These are phyloP conservation scores for Antheraea mylitta DNA, from an alignment of 1,140 invertebrate genomes.

Conservation along the genomic window DNA sequence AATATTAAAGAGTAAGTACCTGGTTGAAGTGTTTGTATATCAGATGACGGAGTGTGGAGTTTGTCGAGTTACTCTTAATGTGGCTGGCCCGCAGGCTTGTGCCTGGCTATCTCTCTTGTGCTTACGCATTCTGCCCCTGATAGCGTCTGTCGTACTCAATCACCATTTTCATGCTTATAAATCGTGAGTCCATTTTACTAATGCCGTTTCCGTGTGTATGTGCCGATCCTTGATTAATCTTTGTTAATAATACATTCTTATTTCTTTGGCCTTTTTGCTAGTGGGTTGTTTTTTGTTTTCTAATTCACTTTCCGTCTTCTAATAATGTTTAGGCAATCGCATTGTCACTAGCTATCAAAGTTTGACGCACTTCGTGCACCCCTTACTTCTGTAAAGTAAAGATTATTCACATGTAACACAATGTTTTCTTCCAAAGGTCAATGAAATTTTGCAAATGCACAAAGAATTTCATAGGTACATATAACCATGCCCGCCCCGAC, in stretches of 20 bases:
- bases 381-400: conserved; percentile 68
- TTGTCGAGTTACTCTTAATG: conserved; percentile 56
- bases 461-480: conserved; percentile 58
- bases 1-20: conserved; percentile 28
- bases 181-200: conserved; percentile 76
- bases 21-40: conserved; percentile 54
- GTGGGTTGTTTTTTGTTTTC: conserved; percentile 48
- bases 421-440: conserved; percentile 56
- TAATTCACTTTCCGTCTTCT: conserved; percentile 52
- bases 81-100: conserved; percentile 67
- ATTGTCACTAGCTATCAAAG: conserved; percentile 71
- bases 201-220: conserved; percentile 69
- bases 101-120: conserved; percentile 73
- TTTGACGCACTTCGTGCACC: conserved; percentile 72
- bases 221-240: conserved; percentile 66
- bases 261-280: conserved; percentile 76
- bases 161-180: conserved; percentile 61
- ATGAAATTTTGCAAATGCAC: conserved; percentile 56
- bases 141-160: conserved; percentile 63
- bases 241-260: conserved; percentile 70
- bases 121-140: conserved; percentile 73
- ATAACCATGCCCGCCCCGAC: conserved; percentile 57
- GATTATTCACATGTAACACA: conserved; percentile 43
- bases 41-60: conserved; percentile 58
- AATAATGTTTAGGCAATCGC: conserved; percentile 65